These are phyloP conservation scores for Alexandromys fortis DNA, from an alignment of 2,113 vertebrate species.

Conservation along the genomic window DNA sequence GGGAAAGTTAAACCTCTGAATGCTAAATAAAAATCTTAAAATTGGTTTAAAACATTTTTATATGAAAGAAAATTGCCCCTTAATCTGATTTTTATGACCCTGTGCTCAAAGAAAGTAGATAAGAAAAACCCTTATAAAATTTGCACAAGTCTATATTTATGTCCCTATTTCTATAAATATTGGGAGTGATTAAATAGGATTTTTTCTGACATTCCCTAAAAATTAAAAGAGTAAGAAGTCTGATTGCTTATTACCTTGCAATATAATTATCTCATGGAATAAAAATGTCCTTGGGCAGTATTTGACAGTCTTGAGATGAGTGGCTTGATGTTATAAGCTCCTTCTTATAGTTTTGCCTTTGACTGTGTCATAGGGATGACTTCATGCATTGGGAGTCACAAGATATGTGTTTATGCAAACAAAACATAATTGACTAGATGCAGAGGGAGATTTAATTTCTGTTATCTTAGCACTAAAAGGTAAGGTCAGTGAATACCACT, in stretches of 20 bases:
- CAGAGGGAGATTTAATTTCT: slow-evolving; percentile 30
- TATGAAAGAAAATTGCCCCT: not conserved
- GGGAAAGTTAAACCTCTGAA: not conserved
- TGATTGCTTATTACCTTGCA: slow-evolving; percentile 55
- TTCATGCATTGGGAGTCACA: not conserved
- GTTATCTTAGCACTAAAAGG: not conserved
- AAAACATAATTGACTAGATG: not conserved
- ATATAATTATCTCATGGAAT: slow-evolving; percentile 23
- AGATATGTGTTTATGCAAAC: slow-evolving; percentile 18
- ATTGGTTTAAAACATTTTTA: not conserved
- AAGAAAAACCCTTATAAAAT: not conserved
- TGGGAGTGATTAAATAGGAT: not conserved
- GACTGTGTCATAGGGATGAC: slow-evolving; percentile 27
- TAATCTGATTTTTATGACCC: slow-evolving; percentile 33
- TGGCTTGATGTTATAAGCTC: slow-evolving; percentile 31
- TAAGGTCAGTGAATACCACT: not conserved
- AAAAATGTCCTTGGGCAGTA: slow-evolving; percentile 31
- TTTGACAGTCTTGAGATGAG: slow-evolving; percentile 2
- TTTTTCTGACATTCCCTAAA: not conserved
- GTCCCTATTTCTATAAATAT: not conserved
- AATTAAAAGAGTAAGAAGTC: not conserved
- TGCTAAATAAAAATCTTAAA: slow-evolving; percentile 35
- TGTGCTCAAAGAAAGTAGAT: not conserved
- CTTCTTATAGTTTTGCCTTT: slow-evolving; percentile 46
- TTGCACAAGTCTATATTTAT: not conserved